Evolutionary conservation across 2,113 vertebrate species (phyloP).

Genomic region (Sardina pilchardus): DNA sequence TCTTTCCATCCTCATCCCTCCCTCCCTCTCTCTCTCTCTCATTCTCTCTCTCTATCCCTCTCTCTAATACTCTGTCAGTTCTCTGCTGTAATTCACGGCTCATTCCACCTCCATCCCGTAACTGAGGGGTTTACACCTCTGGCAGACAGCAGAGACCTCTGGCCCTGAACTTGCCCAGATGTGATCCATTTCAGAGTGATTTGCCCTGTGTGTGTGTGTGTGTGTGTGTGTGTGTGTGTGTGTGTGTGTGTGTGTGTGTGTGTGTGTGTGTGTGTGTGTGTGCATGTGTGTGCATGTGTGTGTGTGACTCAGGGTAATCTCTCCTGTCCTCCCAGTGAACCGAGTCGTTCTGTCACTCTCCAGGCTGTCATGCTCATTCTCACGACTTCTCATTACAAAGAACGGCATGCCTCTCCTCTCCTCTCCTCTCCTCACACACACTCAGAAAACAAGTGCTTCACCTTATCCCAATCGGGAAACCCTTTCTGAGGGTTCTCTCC

Average conservation of each 20-base stretch:
- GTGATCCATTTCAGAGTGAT: not conserved
- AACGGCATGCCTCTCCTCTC: not conserved
- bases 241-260: too few species aligned
- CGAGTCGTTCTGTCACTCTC: not conserved
- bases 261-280: too few species aligned
- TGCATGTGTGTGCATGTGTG: too few species aligned
- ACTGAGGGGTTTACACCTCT: not conserved
- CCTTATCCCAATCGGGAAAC: not conserved
- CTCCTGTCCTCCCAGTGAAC: not conserved
- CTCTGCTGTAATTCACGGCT: not conserved
- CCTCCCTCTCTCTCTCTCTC: conserved; percentile 20
- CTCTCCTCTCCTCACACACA: not conserved
- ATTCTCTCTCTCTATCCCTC: not conserved
- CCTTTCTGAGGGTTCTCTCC: not conserved
- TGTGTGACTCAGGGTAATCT: not conserved
- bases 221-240: too few species aligned
- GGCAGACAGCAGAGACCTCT: not conserved
- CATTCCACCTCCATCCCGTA: not conserved
- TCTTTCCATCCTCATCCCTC: conserved; percentile 14
- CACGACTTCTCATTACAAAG: not conserved
- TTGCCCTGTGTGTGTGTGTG: not conserved
- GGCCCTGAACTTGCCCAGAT: not conserved
- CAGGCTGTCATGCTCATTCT: not conserved
- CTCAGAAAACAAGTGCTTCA: not conserved
- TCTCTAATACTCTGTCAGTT: conserved; percentile 8